phyloP scores from a whole-genome alignment of 2,797 vertebrate genomes.

The Syndactyla subalaris region DNA sequence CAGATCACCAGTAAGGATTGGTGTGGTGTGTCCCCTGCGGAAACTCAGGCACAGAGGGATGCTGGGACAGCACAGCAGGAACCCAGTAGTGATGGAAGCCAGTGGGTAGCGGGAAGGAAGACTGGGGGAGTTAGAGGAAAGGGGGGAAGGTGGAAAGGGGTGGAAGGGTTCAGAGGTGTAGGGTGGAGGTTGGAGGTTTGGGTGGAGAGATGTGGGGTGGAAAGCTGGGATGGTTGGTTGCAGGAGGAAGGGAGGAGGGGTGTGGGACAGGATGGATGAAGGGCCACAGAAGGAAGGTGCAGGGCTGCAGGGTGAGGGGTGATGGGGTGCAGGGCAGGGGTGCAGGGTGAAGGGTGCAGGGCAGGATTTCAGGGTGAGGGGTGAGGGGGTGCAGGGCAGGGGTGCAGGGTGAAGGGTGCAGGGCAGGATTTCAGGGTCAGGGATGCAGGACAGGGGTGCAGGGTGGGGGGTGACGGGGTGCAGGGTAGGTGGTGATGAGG shows the following conservation, averaged over 20 bases:
- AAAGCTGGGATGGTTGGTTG: background rate
- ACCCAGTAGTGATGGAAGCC: background rate
- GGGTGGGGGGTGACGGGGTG: background rate
- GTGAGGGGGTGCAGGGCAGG: too few relatives aligned
- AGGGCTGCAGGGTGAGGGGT: background rate
- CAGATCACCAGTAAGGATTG: background rate
- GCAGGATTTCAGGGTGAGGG: background rate
- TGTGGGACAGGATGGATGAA: background rate
- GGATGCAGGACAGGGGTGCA: too few relatives aligned
- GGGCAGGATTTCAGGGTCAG: too few relatives aligned
- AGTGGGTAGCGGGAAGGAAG: background rate
- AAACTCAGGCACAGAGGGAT: background rate
- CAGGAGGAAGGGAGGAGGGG: background rate
- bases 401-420: too few relatives aligned
- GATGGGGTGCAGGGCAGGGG: too few relatives aligned
- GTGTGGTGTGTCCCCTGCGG: background rate
- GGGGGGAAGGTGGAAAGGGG: background rate
- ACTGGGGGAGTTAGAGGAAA: background rate
- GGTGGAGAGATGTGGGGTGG: background rate
- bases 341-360: background rate
- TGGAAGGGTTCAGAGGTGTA: background rate
- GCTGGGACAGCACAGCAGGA: background rate
- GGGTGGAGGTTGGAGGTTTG: background rate
- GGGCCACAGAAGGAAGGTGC: background rate
- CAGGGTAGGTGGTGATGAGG: too few relatives aligned